Base-by-base conservation (phyloP, 2,888 invertebrate species). In the Rhorus exstirpatorius region DNA sequence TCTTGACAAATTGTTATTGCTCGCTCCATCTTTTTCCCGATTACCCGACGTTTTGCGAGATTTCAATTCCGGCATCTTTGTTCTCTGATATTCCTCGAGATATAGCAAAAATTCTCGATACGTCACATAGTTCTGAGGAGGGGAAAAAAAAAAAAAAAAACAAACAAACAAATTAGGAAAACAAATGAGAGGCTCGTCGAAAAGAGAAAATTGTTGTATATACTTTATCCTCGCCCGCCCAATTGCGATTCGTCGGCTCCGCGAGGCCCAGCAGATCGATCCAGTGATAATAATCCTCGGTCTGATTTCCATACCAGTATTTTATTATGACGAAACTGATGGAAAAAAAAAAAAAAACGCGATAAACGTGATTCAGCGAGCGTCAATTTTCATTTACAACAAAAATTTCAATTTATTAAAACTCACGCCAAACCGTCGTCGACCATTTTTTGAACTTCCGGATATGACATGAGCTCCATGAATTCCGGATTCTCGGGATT, bases 371-470 rank as follows among this genome's bases (percentile, higher is more conserved):
- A 12, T 12, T 61, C 17, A n/a, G n/a, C n/a, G n/a, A n/a, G n/a
- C n/a, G n/a, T n/a, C n/a, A n/a, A n/a, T n/a, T n/a, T n/a, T n/a
- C n/a, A n/a, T n/a, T n/a, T n/a, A n/a, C n/a, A n/a, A n/a, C n/a
- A n/a, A n/a, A n/a, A n/a, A n/a, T 31, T 31, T 31, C 31, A 7
- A n/a, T 38, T 8, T 4, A 1, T 38, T 10, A 12, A 35, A 38
- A 93, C 95, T 94, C 93, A 97, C 96, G 96, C 96, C 26, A 97
- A 94, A 24, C 97, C 97, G 89, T 97, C 96, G 88, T 97, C 96
- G 17, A 97, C 95, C 95, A 96, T 96, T 89, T 96, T 95, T 87
- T 96, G 96, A 17, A 97, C 95, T 84, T 95, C 95, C 0, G 95
- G 93, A 85, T 95, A 94, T 74, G 95, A 94, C 75, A 96, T 95